Evolutionary conservation across 2,888 invertebrate genomes (phyloP).

Genomic region (Coecobrya sp.): DNA sequence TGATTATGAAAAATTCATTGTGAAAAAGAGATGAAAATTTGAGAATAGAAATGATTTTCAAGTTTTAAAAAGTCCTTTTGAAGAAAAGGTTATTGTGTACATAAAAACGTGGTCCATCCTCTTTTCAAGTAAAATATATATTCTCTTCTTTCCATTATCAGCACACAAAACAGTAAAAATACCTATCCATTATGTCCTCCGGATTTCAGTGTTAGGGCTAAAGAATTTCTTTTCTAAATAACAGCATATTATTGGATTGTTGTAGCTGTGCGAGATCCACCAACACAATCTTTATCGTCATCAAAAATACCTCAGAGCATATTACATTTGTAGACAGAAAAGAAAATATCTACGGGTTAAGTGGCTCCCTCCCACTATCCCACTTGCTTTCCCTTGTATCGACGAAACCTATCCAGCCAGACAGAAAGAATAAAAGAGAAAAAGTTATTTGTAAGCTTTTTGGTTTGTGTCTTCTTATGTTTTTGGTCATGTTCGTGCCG

Average conservation of each 20-base stretch:
- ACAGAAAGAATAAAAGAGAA: background rate
- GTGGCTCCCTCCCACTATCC: background rate
- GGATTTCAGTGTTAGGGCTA: too few relatives aligned
- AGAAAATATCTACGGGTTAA: background rate
- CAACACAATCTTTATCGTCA: background rate
- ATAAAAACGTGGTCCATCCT: background rate
- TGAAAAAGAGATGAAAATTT: background rate
- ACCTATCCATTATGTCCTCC: too few relatives aligned
- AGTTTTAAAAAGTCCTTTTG: background rate
- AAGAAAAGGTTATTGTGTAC: background rate
- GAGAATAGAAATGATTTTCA: background rate
- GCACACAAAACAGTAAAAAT: background rate
- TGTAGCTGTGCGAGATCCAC: too few relatives aligned
- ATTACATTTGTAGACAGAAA: too few relatives aligned
- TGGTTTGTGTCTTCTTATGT: background rate
- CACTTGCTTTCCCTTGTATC: background rate
- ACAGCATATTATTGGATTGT: too few relatives aligned
- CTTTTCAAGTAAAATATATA: background rate
- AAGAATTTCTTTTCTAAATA: too few relatives aligned
- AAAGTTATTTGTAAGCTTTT: slow-evolving; percentile 43
- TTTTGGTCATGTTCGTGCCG: slow-evolving; percentile 6
- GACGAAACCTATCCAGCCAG: background rate
- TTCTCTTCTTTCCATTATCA: background rate
- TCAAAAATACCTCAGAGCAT: background rate
- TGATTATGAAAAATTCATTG: background rate